Conservation (phyloP, 2,888 invertebrate genomes). For the Operophtera brumata region DNA sequence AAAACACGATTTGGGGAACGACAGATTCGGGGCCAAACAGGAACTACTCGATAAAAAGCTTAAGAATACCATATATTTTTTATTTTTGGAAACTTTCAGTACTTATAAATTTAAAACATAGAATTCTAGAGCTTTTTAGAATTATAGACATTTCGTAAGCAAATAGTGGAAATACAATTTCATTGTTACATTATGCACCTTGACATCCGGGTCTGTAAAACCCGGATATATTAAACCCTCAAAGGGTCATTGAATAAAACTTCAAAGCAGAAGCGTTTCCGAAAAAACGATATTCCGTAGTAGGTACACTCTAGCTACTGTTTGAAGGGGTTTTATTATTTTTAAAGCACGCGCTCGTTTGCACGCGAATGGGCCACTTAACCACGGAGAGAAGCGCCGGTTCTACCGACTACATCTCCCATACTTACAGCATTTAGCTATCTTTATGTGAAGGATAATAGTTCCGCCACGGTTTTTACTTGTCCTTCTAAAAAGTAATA, state of each 20-base stretch:
- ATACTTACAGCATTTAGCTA: slow-evolving; percentile 65
- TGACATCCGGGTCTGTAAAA: neutral
- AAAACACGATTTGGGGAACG: too few relatives aligned
- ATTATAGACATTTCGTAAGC: too few relatives aligned
- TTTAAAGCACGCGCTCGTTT: slow-evolving; percentile 80
- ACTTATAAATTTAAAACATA: too few relatives aligned
- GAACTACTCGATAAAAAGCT: too few relatives aligned
- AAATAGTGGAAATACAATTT: too few relatives aligned
- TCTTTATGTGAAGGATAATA: slow-evolving; percentile 72
- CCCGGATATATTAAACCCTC: slow-evolving; percentile 25
- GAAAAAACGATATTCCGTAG: slow-evolving; percentile 24
- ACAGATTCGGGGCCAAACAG: too few relatives aligned
- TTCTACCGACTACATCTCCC: slow-evolving; percentile 57
- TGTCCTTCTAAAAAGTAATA: slow-evolving; percentile 58
- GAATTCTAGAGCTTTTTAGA: too few relatives aligned
- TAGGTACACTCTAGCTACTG: slow-evolving; percentile 42
- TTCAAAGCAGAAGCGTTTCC: slow-evolving; percentile 28
- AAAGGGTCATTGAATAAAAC: slow-evolving; percentile 25
- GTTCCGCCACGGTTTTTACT: slow-evolving; percentile 74
- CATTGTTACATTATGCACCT: too few relatives aligned
- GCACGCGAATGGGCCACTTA: slow-evolving; percentile 82
- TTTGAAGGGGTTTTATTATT: slow-evolving; percentile 76
- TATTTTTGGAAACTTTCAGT: too few relatives aligned
- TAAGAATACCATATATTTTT: too few relatives aligned
- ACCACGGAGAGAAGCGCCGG: slow-evolving; percentile 71